A percentile compares a stretch with the other conserved stretches of the same genome.
phyloP scores from a whole-genome alignment of 2,888 invertebrate genomes.

The Eurytoma californica region DNA sequence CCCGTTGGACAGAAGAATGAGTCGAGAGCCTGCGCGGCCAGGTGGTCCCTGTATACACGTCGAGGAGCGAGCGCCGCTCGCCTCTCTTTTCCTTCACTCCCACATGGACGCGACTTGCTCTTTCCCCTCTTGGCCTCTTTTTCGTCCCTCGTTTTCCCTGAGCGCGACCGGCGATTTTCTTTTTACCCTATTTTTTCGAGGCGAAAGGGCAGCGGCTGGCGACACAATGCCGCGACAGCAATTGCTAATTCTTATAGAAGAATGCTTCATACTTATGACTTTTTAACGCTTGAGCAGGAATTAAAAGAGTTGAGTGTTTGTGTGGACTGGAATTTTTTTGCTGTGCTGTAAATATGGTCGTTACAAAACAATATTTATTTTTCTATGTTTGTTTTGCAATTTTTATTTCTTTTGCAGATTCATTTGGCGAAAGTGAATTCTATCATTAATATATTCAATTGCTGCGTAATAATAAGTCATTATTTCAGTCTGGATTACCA shows the following conservation, averaged over 20 bases:
- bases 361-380: too few relatives aligned
- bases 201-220: not conserved
- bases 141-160: not conserved
- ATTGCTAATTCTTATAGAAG: not conserved
- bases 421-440: too few relatives aligned
- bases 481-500: too few relatives aligned
- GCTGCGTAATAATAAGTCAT: too few relatives aligned
- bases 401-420: too few relatives aligned
- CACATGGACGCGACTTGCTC: slow-evolving; percentile 37
- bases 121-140: slow-evolving; percentile 40
- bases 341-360: too few relatives aligned
- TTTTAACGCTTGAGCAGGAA: too few relatives aligned
- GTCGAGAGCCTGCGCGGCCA: slow-evolving; percentile 63
- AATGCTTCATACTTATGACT: too few relatives aligned
- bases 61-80: slow-evolving; percentile 15
- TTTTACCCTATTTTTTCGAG: not conserved
- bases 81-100: slow-evolving; percentile 47
- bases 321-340: too few relatives aligned
- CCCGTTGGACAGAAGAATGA: slow-evolving; percentile 66
- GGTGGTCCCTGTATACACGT: slow-evolving; percentile 62
- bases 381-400: too few relatives aligned
- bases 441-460: too few relatives aligned
- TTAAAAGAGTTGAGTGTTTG: too few relatives aligned
- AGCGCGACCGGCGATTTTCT: slow-evolving; percentile 25
- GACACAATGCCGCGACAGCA: not conserved